Evolutionary conservation across 2,797 vertebrate species (phyloP), one percentile per base, ranked within the genome.

Genomic region (Sebastes matsubarae): DNA sequence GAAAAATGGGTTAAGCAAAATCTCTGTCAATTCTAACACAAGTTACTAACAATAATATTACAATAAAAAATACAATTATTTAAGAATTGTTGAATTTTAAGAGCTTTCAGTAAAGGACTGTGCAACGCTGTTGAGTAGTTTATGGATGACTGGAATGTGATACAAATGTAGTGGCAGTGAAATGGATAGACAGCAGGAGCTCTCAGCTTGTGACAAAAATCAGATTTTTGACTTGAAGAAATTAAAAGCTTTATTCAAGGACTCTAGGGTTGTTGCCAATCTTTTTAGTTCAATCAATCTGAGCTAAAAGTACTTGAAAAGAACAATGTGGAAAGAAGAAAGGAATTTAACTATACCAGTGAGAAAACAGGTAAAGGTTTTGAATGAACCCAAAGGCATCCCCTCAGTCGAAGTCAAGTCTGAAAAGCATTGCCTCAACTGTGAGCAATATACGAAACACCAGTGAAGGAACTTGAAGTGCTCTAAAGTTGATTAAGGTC

Each of bases 401-500:
- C 14, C 27, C 8, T 50, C 38, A 59, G 12, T 42, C 1, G 4
- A 79, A 29, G 27, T n/a, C 8, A 42, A 54, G 27, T 22, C 32
- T 59, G 24, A 30, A 16, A 84, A 85, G 32, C 18, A 65, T 70
- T 55, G 52, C 42, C 63, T 67, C 34, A 80, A 76, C 67, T 18
- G 22, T 42, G 50, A 68, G 29, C n/a, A 66, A 67, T 55, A 32
- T 75, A 59, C 27, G 38, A 63, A 13, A 46, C 52, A 74, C 32
- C 32, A 6, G 12, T 63, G 46, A 64, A 59, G 38, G 8, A 79
- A 60, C 60, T 52, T 75, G n/a, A 59, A 13, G 29, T 75, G 42
- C 24, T 54, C 16, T 42, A 5, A 67, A 76, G 68, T 27, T 85
- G 57, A 88, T 84, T 81, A 65, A 79, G 54, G n/a, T 79, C 55